A percentile compares a stretch with the other conserved stretches of the same genome.
Evolutionary conservation across 1,140 invertebrate species (phyloP).

Genomic region (Ceratina calcarata): DNA sequence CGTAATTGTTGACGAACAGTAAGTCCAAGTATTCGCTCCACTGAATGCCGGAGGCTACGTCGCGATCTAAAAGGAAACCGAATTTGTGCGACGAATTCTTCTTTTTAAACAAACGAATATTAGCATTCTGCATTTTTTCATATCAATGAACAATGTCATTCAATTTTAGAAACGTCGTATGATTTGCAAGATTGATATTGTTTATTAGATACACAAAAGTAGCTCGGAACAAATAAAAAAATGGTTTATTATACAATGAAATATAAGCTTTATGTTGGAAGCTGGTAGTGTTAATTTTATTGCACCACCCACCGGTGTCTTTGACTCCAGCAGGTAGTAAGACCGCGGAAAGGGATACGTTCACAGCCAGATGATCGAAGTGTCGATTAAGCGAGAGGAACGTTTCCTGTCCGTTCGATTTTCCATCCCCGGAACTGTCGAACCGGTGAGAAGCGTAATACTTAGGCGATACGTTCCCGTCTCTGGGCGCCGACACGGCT

Average conservation of each 20-base stretch:
- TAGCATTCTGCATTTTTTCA: too few relatives aligned
- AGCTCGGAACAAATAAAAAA: neutral
- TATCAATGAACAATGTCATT: too few relatives aligned
- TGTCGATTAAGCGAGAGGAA: slow-evolving; percentile 86
- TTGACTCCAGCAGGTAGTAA: slow-evolving; percentile 93
- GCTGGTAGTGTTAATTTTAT: too few relatives aligned
- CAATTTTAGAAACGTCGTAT: too few relatives aligned
- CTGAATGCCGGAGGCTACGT: slow-evolving; percentile 92
- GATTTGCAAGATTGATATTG: too few relatives aligned
- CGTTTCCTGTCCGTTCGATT: slow-evolving; percentile 85
- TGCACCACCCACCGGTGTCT: slow-evolving; percentile 84
- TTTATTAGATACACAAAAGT: neutral
- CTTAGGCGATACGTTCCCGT: slow-evolving; percentile 77
- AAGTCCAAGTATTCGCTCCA: slow-evolving; percentile 96
- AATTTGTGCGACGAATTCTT: too few relatives aligned
- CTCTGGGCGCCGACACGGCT: slow-evolving; percentile 85
- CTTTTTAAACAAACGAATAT: too few relatives aligned
- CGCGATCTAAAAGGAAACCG: slow-evolving; percentile 82
- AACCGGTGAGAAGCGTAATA: slow-evolving; percentile 88
- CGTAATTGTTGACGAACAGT: slow-evolving; percentile 95
- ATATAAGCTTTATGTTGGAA: neutral
- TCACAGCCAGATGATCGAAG: slow-evolving; percentile 91
- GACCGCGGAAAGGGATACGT: slow-evolving; percentile 92
- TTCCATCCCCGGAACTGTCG: slow-evolving; percentile 86
- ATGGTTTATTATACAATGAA: neutral